Evolutionary conservation across 2,888 invertebrate species (phyloP), one percentile per base, ranked within the genome.

Genomic region (Autographa gamma): DNA sequence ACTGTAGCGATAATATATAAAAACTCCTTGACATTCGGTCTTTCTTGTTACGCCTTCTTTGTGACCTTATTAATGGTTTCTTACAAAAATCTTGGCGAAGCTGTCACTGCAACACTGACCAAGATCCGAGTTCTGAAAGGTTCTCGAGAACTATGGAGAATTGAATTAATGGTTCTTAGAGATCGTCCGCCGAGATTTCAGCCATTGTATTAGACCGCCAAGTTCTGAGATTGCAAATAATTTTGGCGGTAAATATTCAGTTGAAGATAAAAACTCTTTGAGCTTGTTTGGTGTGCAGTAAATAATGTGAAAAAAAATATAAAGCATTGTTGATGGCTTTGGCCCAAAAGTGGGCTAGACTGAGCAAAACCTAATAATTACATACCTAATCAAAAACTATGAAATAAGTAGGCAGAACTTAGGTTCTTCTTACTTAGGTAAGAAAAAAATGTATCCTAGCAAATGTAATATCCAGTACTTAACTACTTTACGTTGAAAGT

Each of bases 81-180:
- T 25, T 56, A 38, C 38, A 48, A 32, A 25, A 60, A 16, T 3
- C 9, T 38, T 25, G 41, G 41, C 41, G 41, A 58, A 59, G 4
- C 41, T 38, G 52, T 69, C 41, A 67, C 38, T 68, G 41, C 41
- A 66, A 14, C 31, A 52, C 58, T 64, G 38, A 61, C 41, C 41
- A 59, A 59, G 66, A 43, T 67, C 58, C 65, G 58, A 32, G 38
- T 54, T 48, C 43, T 66, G 56, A 76, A 52, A 79, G 60, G 43
- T 11, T 19, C 16, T 60, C 58, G 18, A 66, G 52, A 64, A 61
- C 70, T 64, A 66, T 58, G 60, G 48, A 56, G 61, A 69, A 73
- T 74, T 76, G 66, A 74, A 75, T 74, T 77, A 79, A 74, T 71
- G 70, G 62, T 66, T 65, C 70, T 74, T 38, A 60, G 41, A 74